Percentiles rank a stretch among this genome's conserved stretches.
Evolutionary conservation across 1,140 invertebrate species (phyloP).

Genomic region (Halotydeus destructor): DNA sequence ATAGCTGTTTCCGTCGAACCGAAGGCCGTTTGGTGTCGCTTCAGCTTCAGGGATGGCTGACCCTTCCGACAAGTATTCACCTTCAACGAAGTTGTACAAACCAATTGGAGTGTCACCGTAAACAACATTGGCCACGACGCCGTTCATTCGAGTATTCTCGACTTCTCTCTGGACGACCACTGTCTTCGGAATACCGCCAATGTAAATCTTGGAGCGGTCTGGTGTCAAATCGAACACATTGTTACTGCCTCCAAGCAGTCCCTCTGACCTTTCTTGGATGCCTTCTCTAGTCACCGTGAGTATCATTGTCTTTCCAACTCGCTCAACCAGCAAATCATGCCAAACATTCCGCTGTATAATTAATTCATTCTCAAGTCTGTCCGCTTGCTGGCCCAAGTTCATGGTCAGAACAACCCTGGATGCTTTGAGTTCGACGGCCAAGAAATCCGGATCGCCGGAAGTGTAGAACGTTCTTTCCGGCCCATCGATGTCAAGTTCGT

Average conservation of each 20-base stretch:
- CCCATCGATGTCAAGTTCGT: background rate
- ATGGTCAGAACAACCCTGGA: constrained; percentile 64
- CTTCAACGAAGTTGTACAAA: constrained; percentile 71
- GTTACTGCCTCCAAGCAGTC: constrained; percentile 38
- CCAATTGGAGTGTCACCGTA: constrained; percentile 72
- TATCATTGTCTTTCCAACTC: constrained; percentile 51
- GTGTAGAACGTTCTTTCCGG: background rate
- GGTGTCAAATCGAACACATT: constrained; percentile 68
- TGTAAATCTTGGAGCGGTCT: constrained; percentile 62
- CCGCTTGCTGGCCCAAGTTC: constrained; percentile 64
- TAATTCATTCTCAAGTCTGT: constrained; percentile 41
- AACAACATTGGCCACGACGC: constrained; percentile 67
- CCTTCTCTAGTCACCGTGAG: constrained; percentile 46
- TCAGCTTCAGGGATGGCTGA: constrained; percentile 39
- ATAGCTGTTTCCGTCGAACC: constrained; percentile 70
- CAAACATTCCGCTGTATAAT: constrained; percentile 47
- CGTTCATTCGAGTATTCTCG: constrained; percentile 51
- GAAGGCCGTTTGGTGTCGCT: constrained; percentile 40
- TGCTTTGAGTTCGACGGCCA: constrained; percentile 70
- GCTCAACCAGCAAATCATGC: constrained; percentile 71
- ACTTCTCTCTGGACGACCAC: constrained; percentile 37
- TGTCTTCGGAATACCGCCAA: constrained; percentile 56
- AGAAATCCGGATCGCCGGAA: constrained; percentile 43
- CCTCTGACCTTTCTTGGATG: constrained; percentile 32
- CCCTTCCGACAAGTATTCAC: constrained; percentile 48